Conservation (phyloP, 2,797 vertebrate genomes). For the Epinephelus coioides region DNA sequence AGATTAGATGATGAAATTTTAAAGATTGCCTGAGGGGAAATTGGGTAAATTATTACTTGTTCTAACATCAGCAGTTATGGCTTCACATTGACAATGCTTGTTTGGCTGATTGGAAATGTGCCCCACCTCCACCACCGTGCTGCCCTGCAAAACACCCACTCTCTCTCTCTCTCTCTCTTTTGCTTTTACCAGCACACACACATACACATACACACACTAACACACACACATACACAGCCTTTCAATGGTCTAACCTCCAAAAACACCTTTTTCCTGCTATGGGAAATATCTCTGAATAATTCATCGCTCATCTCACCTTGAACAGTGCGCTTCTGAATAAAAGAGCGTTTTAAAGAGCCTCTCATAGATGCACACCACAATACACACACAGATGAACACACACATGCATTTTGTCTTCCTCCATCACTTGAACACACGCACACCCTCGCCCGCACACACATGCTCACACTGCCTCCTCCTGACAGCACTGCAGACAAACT, state of each 20-base stretch:
- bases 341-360: conserved; percentile 80
- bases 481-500: conserved; percentile 78
- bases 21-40: conserved; percentile 65
- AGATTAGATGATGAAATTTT: conserved; percentile 77
- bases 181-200: conserved; percentile 51
- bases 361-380: conserved; percentile 65
- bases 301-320: conserved; percentile 83
- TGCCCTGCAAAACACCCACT: conserved; percentile 75
- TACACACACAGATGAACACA: conserved; percentile 49
- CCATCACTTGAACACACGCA: conserved; percentile 2
- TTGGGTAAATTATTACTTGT: conserved; percentile 69
- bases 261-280: conserved; percentile 77
- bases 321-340: conserved; percentile 80
- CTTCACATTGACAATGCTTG: conserved; percentile 66
- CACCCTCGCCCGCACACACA: conserved; percentile 37
- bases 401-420: conserved; percentile 24
- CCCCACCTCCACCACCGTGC: conserved; percentile 59
- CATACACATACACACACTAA: conserved; percentile 41
- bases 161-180: conserved; percentile 41
- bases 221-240: conserved; percentile 50
- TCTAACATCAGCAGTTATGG: conserved; percentile 75
- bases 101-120: conserved; percentile 70
- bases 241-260: conserved; percentile 79
- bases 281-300: conserved; percentile 84
- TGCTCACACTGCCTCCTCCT: conserved; percentile 57